Conservation (phyloP, 2,888 invertebrate genomes). For the Cheilosia variabilis region DNA sequence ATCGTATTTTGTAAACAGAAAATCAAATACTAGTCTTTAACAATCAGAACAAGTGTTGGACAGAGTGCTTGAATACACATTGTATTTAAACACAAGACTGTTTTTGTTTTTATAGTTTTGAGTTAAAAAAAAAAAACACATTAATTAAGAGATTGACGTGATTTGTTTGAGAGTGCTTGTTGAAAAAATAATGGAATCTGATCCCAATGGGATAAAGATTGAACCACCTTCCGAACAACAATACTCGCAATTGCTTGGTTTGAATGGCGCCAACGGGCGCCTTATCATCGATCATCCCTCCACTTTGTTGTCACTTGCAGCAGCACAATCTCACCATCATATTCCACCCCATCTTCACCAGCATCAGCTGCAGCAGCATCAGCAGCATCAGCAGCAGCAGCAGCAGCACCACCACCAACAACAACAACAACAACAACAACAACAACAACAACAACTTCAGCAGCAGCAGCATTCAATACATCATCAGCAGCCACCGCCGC, state of each 20-base stretch:
- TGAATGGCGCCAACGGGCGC: constrained; percentile 83
- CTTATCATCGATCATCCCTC: constrained; percentile 82
- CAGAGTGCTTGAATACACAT: constrained; percentile 8
- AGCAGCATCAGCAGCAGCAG: constrained; percentile 78
- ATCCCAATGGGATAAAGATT: constrained; percentile 83
- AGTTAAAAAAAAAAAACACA: constrained; percentile 3
- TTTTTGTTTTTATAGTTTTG: constrained; percentile 2
- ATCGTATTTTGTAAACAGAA: constrained; percentile 73
- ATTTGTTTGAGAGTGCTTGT: constrained; percentile 36
- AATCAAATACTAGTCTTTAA: constrained; percentile 55
- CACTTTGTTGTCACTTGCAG: constrained; percentile 81
- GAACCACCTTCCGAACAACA: constrained; percentile 83
- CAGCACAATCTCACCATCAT: constrained; percentile 78
- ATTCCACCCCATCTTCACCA: constrained; percentile 73
- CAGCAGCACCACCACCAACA: constrained; percentile 79
- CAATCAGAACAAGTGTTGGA: constrained; percentile 18
- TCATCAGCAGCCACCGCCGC: constrained; percentile 41
- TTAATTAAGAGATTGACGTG: constrained; percentile 11
- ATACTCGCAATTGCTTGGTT: constrained; percentile 82
- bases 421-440: constrained; percentile 78
- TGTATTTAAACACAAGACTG: constrained; percentile 17
- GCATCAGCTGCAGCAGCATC: constrained; percentile 76
- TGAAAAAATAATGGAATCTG: constrained; percentile 82
- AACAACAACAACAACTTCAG: constrained; percentile 77
- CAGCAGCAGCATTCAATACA: constrained; percentile 78